A percentile compares a stretch with the other conserved stretches of the same genome.
Conservation (phyloP, 37 sponge, comb jelly and placozoan genomes). For the Chondrilla cf. caribensis region DNA sequence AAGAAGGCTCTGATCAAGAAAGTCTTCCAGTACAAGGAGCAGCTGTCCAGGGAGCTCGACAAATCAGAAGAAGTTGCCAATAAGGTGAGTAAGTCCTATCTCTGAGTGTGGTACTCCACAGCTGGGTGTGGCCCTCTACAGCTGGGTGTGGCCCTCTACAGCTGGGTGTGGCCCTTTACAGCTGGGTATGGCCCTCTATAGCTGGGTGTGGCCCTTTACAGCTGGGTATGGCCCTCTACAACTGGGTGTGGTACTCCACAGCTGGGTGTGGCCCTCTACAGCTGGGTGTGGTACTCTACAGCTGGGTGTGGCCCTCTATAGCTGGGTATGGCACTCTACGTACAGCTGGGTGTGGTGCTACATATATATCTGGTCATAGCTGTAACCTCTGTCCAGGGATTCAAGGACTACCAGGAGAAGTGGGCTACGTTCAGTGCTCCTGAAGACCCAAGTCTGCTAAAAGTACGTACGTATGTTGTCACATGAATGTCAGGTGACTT, state of each 20-base stretch:
- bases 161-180: too few species aligned
- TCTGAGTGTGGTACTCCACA: constrained; percentile 23
- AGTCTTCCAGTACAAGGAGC: constrained; percentile 47
- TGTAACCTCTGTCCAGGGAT: not conserved
- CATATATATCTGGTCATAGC: too few species aligned
- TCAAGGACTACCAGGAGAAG: constrained; percentile 16
- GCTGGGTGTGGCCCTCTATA: not conserved
- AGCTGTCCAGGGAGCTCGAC: constrained; percentile 46
- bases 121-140: constrained; percentile 14
- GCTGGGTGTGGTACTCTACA: too few species aligned
- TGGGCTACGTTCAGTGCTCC: constrained; percentile 17
- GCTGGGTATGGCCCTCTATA: too few species aligned
- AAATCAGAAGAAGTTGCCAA: constrained; percentile 51
- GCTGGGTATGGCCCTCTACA: too few species aligned
- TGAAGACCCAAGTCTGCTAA: not conserved
- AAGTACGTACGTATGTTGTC: not conserved
- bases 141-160: not conserved
- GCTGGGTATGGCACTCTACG: not conserved
- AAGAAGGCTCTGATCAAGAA: constrained; percentile 11
- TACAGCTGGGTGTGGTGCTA: too few species aligned
- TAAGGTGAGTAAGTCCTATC: constrained; percentile 42
- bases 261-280: too few species aligned
- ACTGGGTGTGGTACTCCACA: too few species aligned
- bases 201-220: too few species aligned
- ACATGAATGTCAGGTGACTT: too few species aligned